These are phyloP conservation scores for Brachionus asplanchnoidis DNA, from an alignment of 1,140 invertebrate species.

Conservation along the genomic window DNA sequence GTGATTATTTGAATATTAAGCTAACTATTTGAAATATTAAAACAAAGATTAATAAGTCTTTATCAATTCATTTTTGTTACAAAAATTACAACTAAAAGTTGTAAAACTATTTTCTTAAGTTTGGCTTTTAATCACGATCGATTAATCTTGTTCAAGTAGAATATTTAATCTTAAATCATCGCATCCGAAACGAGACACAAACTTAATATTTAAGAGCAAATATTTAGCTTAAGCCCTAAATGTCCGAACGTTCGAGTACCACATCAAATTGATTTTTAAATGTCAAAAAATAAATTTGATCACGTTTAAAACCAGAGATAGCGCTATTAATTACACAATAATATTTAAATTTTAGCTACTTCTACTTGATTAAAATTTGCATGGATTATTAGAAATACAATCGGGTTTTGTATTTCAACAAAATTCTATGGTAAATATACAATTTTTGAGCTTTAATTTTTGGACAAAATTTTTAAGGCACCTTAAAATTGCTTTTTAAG, in stretches of 20 bases:
- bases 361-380: background rate
- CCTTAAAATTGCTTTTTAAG: background rate
- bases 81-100: background rate
- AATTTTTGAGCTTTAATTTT: background rate
- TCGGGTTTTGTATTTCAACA: background rate
- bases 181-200: background rate
- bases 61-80: background rate
- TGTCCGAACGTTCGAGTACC: background rate
- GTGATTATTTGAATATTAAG: background rate
- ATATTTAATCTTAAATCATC: constrained; percentile 29
- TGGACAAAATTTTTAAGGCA: background rate
- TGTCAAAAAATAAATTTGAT: background rate
- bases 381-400: background rate
- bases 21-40: constrained; percentile 15
- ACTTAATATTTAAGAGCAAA: background rate
- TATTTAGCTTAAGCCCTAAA: background rate
- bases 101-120: background rate
- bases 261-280: background rate
- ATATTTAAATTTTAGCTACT: background rate
- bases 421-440: background rate
- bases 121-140: background rate
- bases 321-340: background rate
- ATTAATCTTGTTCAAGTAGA: constrained; percentile 12
- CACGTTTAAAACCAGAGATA: background rate
- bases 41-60: background rate